phyloP scores from a whole-genome alignment of 2,113 vertebrate genomes.

The Origma solitaria region DNA sequence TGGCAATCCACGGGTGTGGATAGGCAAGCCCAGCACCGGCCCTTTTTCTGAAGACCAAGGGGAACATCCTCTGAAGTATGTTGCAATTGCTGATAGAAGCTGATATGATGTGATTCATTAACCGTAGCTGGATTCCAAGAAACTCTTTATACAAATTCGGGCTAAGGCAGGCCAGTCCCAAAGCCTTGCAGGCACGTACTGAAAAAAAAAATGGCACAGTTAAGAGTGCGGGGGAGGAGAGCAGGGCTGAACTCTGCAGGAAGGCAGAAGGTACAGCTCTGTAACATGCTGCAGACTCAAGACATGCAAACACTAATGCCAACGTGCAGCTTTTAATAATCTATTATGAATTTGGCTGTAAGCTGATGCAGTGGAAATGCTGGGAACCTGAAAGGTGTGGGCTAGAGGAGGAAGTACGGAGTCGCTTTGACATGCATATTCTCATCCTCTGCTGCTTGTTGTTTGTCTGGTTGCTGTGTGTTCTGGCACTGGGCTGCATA shows the following conservation, averaged over 20 bases:
- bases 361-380: background rate
- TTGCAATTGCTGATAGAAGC: slow-evolving; percentile 36
- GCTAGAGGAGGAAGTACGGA: slow-evolving; percentile 13
- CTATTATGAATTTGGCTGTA: background rate
- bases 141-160: background rate
- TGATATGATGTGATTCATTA: slow-evolving; percentile 37
- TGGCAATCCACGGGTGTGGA: accelerated
- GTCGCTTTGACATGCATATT: slow-evolving; percentile 7
- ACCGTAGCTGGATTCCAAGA: slow-evolving; percentile 5
- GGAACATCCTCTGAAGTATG: slow-evolving; percentile 9
- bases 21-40: background rate
- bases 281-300: background rate
- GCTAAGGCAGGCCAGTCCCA: slow-evolving; percentile 14
- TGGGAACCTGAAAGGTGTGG: slow-evolving; percentile 40
- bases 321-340: background rate
- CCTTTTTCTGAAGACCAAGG: background rate
- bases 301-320: background rate
- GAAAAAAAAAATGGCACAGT: background rate
- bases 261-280: background rate
- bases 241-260: background rate
- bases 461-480: slow-evolving; percentile 32
- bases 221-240: background rate
- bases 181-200: background rate
- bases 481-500: slow-evolving; percentile 14
- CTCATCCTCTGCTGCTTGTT: background rate